Base-by-base conservation (phyloP, 2,888 invertebrate genomes). In the Plusia festucae region DNA sequence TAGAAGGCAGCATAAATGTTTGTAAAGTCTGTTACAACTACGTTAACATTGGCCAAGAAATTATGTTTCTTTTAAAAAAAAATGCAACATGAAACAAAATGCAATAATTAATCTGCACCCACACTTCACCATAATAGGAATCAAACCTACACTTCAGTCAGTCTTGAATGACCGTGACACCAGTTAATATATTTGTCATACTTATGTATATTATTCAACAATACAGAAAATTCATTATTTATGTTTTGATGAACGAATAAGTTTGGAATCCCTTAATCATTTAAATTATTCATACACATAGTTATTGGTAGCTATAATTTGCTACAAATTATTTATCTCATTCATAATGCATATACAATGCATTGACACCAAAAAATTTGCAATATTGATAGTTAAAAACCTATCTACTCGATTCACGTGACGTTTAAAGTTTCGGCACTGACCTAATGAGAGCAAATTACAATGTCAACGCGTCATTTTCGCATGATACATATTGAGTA, bases 391-490 rank as follows among this genome's bases (percentile, higher is more conserved):
- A 53, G 34, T 44, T 59, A 53, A 71, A 63, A 73, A 60, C 46
- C 60, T 60, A 63, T 61, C 24, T 49, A 34, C 30, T 49, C 59
- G 11, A 53, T 27, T 55, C 34, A 66, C 60, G 55, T 73, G 75
- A 75, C 73, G 77, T 70, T 54, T 61, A 57, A 63, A 60, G 65
- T 73, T 75, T 76, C 64, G 70, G 61, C 72, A 82, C 77, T 79
- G 76, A 78, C 78, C 77, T 82, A 79, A 78, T 73, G 70, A 67
- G 73, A 70, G 68, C 60, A 66, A 60, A 65, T 66, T 61, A 54
- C 73, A 78, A 76, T 73, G 74, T 76, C 76, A 78, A 68, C 65
- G 74, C 74, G 74, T 81, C 64, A 78, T 68, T 69, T 70, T 67
- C 63, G 60, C 61, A 69, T 68, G 71, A 71, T 53, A 65, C 66